These are phyloP conservation scores for Ennomos fuscantarius DNA, from an alignment of 2,888 invertebrate genomes.

Conservation along the genomic window DNA sequence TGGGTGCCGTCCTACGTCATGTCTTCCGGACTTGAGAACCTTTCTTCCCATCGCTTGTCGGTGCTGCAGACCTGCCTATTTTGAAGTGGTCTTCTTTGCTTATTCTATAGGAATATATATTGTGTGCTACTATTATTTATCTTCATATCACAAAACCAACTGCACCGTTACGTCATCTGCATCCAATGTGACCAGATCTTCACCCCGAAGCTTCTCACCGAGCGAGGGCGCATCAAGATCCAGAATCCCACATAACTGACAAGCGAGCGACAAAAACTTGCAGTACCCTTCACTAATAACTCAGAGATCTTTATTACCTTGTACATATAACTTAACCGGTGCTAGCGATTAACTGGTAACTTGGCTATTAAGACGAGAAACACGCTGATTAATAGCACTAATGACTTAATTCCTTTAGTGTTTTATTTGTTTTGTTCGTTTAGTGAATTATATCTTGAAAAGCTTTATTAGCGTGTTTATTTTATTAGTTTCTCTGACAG, in stretches of 20 bases:
- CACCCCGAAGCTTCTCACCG: background rate
- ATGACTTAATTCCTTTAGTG: constrained; percentile 30
- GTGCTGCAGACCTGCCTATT: too few species aligned
- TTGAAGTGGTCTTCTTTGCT: too few species aligned
- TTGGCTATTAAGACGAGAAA: constrained; percentile 8
- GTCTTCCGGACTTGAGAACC: too few species aligned
- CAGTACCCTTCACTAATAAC: constrained; percentile 8
- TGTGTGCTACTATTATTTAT: too few species aligned
- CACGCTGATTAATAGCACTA: constrained; percentile 19
- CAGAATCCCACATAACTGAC: background rate
- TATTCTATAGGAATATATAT: too few species aligned
- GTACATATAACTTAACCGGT: constrained; percentile 4
- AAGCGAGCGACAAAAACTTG: constrained; percentile 4
- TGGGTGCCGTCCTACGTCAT: too few species aligned
- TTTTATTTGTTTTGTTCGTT: constrained; percentile 12
- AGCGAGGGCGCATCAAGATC: background rate
- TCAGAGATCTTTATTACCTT: constrained; percentile 16
- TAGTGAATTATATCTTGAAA: background rate
- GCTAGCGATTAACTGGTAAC: background rate
- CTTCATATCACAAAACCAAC: too few species aligned
- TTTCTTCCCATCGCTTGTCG: too few species aligned
- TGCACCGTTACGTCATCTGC: too few species aligned
- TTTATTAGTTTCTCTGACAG: constrained; percentile 30
- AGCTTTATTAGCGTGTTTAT: background rate
- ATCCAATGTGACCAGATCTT: background rate